Evolutionary conservation across 2,113 vertebrate species (phyloP), one percentile per base, ranked within the genome.

Genomic region (Origma solitaria): DNA sequence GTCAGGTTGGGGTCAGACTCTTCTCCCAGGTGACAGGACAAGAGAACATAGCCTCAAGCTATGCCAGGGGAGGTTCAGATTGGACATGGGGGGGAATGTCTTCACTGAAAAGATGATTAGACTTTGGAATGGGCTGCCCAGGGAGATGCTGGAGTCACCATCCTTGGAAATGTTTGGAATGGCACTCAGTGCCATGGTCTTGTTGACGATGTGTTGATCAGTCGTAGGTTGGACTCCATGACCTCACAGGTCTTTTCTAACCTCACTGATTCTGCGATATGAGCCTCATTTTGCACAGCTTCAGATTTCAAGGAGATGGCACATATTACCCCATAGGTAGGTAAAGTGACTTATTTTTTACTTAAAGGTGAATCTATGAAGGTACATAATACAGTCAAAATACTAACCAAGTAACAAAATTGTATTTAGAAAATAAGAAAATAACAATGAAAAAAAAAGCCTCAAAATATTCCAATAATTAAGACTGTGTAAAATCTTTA

Each of bases 281-380:
- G 12, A 87, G 7, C 24, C 65, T 28, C 6, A 13, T 54, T 70
- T 50, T 75, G 28, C 38, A 45, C 33, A 54, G 73, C 38, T 66
- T 51, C 30, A 8, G 7, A 5, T 51, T 49, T 79, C 56, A 77
- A 83, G 61, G 19, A 60, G 25, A 61, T 0, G 7, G 51, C 28
- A 45, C 3, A 1, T 9, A 50, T 17, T n/a, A 47, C 10, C 12
- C 30, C 14, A 7, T 0, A 77, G 22, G 23, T 11, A 73, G 25
- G 37, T 20, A 37, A 1, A 1, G 7, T 4, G 6, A 53, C 38
- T 65, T 38, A 30, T 22, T 70, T 70, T 65, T 83, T 17, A 57
- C 12, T 35, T 75, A 35, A 64, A 13, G 15, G 30, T 35, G 18
- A 70, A 68, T n/a, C n/a, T 72, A 22, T 6, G 2, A 40, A 72